Percentiles rank a stretch among this genome's conserved stretches.
Evolutionary conservation across 2,888 invertebrate genomes (phyloP).

Genomic region (Cheilosia pagana): DNA sequence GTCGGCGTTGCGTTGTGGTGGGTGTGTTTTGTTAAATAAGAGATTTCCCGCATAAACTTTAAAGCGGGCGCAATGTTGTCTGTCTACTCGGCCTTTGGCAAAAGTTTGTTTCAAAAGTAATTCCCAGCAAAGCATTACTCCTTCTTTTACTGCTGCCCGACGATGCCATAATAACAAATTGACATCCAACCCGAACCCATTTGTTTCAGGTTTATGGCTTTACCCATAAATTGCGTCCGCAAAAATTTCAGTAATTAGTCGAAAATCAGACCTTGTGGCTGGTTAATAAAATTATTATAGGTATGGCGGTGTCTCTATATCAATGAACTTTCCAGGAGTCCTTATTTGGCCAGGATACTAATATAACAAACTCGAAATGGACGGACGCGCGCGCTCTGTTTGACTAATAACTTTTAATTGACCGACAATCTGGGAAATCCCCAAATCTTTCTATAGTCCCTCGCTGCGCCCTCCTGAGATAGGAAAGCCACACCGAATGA

Average conservation of each 20-base stretch:
- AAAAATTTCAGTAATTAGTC: conserved; percentile 40
- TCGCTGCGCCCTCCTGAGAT: not conserved
- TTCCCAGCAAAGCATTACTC: conserved; percentile 37
- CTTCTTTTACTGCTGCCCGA: conserved; percentile 16
- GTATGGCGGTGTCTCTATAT: not conserved
- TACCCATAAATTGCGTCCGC: conserved; percentile 1
- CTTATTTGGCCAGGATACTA: not conserved
- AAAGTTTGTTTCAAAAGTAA: conserved; percentile 46
- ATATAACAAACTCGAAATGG: conserved; percentile 5
- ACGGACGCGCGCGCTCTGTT: conserved; percentile 3
- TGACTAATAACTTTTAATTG: conserved; percentile 58
- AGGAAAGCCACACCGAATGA: not conserved
- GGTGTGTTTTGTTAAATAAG: not conserved
- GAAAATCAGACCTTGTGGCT: conserved; percentile 26
- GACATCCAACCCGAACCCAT: conserved; percentile 39
- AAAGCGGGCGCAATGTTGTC: not conserved
- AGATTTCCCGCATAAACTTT: conserved; percentile 25
- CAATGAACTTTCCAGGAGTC: conserved; percentile 18
- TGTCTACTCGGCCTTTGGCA: not conserved
- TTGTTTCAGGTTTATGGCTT: conserved; percentile 16
- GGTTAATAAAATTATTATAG: not conserved
- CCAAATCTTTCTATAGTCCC: not conserved
- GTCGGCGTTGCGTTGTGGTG: not conserved
- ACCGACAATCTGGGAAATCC: conserved; percentile 46
- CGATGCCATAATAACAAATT: conserved; percentile 35